phyloP scores from a whole-genome alignment of 2,113 vertebrate species.

The Erythrolamprus reginae region DNA sequence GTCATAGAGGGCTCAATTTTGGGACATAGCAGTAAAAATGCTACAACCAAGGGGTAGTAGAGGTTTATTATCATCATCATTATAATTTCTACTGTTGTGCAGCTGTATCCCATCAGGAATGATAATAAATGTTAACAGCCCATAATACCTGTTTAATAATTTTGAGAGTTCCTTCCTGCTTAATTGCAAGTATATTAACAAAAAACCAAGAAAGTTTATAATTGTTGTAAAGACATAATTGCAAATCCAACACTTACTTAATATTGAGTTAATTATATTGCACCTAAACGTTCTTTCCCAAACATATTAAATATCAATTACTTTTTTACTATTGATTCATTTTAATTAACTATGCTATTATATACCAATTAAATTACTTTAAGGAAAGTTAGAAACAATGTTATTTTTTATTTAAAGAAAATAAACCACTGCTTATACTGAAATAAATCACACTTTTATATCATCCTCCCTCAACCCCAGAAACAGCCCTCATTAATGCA shows the following conservation, averaged over 20 bases:
- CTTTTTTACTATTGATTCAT: constrained; percentile 76
- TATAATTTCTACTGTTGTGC: constrained; percentile 27
- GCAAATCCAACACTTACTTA: constrained; percentile 69
- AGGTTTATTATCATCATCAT: constrained; percentile 52
- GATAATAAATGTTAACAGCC: constrained; percentile 65
- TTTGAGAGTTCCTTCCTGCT: constrained; percentile 61
- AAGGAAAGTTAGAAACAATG: constrained; percentile 68
- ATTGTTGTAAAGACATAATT: constrained; percentile 66
- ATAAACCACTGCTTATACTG: constrained; percentile 36
- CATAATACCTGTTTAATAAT: constrained; percentile 73
- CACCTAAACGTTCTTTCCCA: constrained; percentile 63
- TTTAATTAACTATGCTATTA: constrained; percentile 79
- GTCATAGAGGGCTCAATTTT: constrained; percentile 3
- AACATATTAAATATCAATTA: constrained; percentile 80
- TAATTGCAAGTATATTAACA: constrained; percentile 73
- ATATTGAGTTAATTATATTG: constrained; percentile 71
- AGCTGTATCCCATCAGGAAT: constrained; percentile 59
- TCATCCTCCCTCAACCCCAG: background rate
- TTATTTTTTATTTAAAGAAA: constrained; percentile 51
- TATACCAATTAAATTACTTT: constrained; percentile 75
- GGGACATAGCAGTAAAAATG: constrained; percentile 20
- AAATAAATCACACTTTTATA: constrained; percentile 46
- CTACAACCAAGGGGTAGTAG: constrained; percentile 35
- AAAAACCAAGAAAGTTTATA: constrained; percentile 68
- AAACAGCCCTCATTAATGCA: background rate